Evolutionary conservation across 1,140 invertebrate genomes (phyloP).

Genomic region (Polypedilum vanderplanki): DNA sequence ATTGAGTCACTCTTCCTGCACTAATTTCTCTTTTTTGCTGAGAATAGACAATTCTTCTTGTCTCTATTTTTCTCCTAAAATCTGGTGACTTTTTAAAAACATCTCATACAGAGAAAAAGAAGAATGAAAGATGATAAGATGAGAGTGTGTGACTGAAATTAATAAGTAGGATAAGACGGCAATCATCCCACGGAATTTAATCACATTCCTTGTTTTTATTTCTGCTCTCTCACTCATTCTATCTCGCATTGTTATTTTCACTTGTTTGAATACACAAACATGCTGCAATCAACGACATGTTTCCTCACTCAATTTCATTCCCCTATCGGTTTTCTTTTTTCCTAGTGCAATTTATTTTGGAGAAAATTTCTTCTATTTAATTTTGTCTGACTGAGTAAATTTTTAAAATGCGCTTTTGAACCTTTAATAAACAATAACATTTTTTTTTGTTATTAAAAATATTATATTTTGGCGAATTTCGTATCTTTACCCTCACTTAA

Average conservation of each 20-base stretch:
- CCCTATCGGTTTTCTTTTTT: background rate
- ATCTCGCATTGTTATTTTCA: background rate
- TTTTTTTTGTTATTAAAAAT: slow-evolving; percentile 5
- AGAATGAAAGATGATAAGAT: too few species aligned
- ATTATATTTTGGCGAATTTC: background rate
- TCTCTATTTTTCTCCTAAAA: too few species aligned
- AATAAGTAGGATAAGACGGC: background rate
- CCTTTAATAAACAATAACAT: background rate
- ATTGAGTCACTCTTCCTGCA: background rate
- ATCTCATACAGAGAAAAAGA: too few species aligned
- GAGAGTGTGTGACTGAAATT: background rate
- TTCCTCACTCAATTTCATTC: background rate
- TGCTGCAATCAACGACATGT: slow-evolving; percentile 6
- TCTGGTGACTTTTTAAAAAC: too few species aligned
- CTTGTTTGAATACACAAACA: background rate
- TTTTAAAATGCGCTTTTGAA: background rate
- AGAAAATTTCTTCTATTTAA: background rate
- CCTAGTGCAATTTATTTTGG: background rate
- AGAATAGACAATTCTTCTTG: too few species aligned
- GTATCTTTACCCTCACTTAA: too few species aligned
- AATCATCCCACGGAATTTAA: background rate
- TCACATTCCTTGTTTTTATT: background rate
- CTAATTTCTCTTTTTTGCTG: background rate
- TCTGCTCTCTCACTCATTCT: background rate
- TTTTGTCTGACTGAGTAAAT: background rate